Evolutionary conservation across 2,888 invertebrate genomes (phyloP).

Genomic region (Lagria hirta): DNA sequence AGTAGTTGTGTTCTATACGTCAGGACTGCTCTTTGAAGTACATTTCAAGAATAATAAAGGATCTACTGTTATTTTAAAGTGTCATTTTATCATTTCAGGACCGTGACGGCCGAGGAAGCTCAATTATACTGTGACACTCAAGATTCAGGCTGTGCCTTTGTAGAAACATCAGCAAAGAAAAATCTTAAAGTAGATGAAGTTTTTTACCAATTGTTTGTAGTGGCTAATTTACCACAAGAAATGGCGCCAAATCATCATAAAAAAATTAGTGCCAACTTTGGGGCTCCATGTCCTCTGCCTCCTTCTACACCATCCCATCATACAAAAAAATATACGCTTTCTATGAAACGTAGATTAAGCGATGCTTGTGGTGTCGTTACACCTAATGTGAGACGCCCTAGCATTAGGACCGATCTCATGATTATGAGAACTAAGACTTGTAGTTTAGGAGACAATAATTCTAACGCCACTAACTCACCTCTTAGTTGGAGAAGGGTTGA

Average conservation of each 20-base stretch:
- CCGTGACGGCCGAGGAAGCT: constrained; percentile 76
- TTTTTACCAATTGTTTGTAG: constrained; percentile 80
- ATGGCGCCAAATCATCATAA: constrained; percentile 89
- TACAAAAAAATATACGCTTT: constrained; percentile 74
- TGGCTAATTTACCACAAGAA: constrained; percentile 80
- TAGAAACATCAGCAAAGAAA: constrained; percentile 82
- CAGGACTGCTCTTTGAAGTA: neutral
- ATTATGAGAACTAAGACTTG: constrained; percentile 83
- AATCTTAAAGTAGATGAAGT: constrained; percentile 80
- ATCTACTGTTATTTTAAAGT: constrained; percentile 10
- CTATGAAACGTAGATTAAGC: constrained; percentile 78
- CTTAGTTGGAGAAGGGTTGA: constrained; percentile 44
- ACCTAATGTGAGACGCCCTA: constrained; percentile 84
- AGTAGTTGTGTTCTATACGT: too few species aligned
- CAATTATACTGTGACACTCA: constrained; percentile 75
- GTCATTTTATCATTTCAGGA: constrained; percentile 55
- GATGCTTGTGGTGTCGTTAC: constrained; percentile 88
- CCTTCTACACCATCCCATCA: constrained; percentile 67
- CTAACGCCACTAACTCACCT: constrained; percentile 57
- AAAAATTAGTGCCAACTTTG: constrained; percentile 75
- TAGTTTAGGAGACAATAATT: constrained; percentile 69
- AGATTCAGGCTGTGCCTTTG: constrained; percentile 74
- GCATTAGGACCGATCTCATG: constrained; percentile 85
- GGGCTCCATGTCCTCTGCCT: constrained; percentile 71
- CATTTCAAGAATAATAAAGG: too few species aligned